Base-by-base conservation (phyloP, 2,797 vertebrate genomes). In the Taeniopygia guttata region DNA sequence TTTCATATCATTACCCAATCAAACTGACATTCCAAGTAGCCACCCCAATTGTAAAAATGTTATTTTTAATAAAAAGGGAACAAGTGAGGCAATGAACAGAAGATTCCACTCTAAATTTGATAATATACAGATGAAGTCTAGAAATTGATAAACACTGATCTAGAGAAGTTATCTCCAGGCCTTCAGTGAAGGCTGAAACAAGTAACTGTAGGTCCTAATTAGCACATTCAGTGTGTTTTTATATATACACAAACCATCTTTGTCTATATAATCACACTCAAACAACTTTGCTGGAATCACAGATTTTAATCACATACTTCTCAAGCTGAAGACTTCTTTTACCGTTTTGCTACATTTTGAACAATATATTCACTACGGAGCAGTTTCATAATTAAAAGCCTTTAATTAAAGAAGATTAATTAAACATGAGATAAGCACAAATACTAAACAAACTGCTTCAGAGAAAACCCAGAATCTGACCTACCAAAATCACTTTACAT, bases 371-470 rank as follows among this genome's bases (percentile, higher is more conserved):
- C 23, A 72, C 67, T 84, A 64, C 36, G 81, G 32, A 92, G 38
- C 19, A 34, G 36, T 72, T 94, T 93, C 36, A 91, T 67, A 94
- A 89, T 87, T 92, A 67, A 85, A 75, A 49, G 7, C 40, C 87
- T 94, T 96, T 96, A 97, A 92, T 97, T 96, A 97, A 96, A 92
- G 64, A 80, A 88, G 64, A 95, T 95, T 92, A 95, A 94, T 89
- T 89, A 95, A 95, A 95, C 81, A 95, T 80, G 70, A 78, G 93
- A 89, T 95, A 96, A 95, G 93, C 94, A 95, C 78, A 95, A 95
- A 92, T 83, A 96, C 92, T 89, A 96, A 96, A 95, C 87, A 90
- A 97, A 97, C 81, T 94, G 95, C 94, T 95, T 91, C 73, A 95
- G 96, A 96, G 96, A 96, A 96, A 97, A 89, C 42, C 51, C 73